Evolutionary conservation across 2,113 vertebrate species (phyloP).

Genomic region (Rhinogobius similis): DNA sequence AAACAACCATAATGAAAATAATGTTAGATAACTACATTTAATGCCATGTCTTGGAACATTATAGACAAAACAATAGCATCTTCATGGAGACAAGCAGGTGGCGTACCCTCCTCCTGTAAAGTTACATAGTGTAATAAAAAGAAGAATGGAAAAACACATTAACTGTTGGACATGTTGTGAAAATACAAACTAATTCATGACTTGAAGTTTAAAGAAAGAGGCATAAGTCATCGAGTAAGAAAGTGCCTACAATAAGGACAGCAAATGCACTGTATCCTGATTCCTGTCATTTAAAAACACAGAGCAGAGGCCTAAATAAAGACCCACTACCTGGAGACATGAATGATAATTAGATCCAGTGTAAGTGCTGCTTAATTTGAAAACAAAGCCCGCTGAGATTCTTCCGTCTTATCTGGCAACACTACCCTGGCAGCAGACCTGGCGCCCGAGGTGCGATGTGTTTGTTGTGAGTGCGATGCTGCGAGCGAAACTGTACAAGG

Average conservation of each 20-base stretch:
- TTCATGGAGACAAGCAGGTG: too few species aligned
- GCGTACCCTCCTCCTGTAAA: not conserved
- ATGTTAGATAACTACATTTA: too few species aligned
- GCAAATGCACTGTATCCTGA: too few species aligned
- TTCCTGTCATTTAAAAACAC: not conserved
- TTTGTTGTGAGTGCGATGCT: constrained; percentile 4
- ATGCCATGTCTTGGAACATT: too few species aligned
- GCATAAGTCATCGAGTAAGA: too few species aligned
- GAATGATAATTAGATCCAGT: constrained; percentile 3
- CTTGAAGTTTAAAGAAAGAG: too few species aligned
- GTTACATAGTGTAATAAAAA: not conserved
- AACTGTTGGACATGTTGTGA: too few species aligned
- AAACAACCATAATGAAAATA: not conserved
- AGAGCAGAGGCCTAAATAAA: not conserved
- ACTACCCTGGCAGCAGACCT: not conserved
- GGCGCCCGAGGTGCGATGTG: constrained; percentile 20
- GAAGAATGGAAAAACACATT: too few species aligned
- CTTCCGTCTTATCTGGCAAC: constrained; percentile 8
- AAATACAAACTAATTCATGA: too few species aligned
- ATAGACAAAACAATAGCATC: too few species aligned
- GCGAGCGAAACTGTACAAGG: not conserved
- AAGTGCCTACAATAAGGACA: too few species aligned
- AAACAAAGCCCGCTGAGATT: not conserved
- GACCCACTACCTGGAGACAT: not conserved
- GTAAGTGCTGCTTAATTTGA: constrained; percentile 1